Evolutionary conservation across 2,797 vertebrate species (phyloP), one percentile per base, ranked within the genome.

Genomic region (Arnoldichthys spilopterus): DNA sequence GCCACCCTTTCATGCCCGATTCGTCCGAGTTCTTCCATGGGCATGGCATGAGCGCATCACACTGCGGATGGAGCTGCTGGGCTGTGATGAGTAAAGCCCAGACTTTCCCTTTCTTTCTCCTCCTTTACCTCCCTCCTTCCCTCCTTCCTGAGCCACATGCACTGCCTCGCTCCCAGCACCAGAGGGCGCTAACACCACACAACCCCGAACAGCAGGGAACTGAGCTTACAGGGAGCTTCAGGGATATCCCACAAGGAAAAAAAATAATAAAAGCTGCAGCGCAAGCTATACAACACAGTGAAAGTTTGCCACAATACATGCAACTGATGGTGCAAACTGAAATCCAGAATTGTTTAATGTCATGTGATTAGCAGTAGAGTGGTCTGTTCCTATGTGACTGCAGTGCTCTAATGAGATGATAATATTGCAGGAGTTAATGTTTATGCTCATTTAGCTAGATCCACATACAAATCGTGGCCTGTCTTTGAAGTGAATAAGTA

Each of bases 21-120:
- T 92, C 0, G 87, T 99, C 37, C 97, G 97, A 56, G 79, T 99
- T 84, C 89, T 97, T 87, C 98, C 98, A 0, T 95, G 97, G 92
- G 93, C 95, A 77, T 99, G 98, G 98, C 96, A 98, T 74, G 96
- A 96, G 77, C 93, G 93, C 72, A 98, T 99, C 93, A 99, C 98
- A 45, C 90, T 99, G 85, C 93, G 98, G 0, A 88, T 98, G 90
- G 98, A 99, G 91, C 95, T 99, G 56, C 93, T 99, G 83, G 98
- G 97, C 83, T 99, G 97, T 0, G 92, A 96, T 0, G 91, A 95
- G 84, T 95, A 92, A 85, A 64, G 3, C 22, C 1, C 0, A 47
- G 11, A 67, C 34, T 56, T 20, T 63, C 6, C n/a, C n/a, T n/a
- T 26, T 72, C 40, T 66, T 67, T 58, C 70, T 62, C 24, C 47